Percentiles rank a stretch among this genome's conserved stretches.
Evolutionary conservation across 2,113 vertebrate genomes (phyloP).

Genomic region (Scolopax mira): DNA sequence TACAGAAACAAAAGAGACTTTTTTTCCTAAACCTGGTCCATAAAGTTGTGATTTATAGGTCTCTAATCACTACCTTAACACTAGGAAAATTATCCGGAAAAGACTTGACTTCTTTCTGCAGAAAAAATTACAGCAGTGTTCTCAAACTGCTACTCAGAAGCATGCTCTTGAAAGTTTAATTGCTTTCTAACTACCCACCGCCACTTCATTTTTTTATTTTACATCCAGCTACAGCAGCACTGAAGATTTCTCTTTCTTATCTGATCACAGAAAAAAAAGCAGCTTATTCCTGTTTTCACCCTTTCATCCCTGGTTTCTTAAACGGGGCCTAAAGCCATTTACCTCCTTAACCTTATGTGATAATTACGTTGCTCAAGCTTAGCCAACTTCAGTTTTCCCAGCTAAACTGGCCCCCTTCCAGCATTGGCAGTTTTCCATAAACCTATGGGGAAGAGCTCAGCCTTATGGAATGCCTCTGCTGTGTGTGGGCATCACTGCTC

Average conservation of each 20-base stretch:
- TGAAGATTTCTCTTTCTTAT: slow-evolving; percentile 31
- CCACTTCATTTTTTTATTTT: background rate
- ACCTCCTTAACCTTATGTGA: background rate
- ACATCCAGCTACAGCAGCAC: background rate
- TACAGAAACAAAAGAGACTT: background rate
- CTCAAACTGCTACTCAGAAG: background rate
- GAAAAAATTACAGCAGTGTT: background rate
- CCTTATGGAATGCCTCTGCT: background rate
- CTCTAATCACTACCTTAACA: background rate
- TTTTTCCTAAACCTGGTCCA: background rate
- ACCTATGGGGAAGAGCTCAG: background rate
- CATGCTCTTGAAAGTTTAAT: background rate
- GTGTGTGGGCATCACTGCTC: background rate
- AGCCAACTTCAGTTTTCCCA: slow-evolving; percentile 5
- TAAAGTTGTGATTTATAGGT: background rate
- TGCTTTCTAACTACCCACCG: background rate
- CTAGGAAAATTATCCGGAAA: background rate
- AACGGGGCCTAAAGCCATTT: slow-evolving; percentile 26
- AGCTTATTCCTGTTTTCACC: slow-evolving; percentile 12
- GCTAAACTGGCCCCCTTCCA: slow-evolving; percentile 3
- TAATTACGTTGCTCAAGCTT: slow-evolving; percentile 23
- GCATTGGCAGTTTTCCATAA: background rate
- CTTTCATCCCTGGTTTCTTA: slow-evolving; percentile 48
- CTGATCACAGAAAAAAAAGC: background rate
- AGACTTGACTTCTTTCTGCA: background rate